Evolutionary conservation across 2,888 invertebrate genomes (phyloP), one percentile per base, ranked within the genome.

Genomic region (Rhingia campestris): DNA sequence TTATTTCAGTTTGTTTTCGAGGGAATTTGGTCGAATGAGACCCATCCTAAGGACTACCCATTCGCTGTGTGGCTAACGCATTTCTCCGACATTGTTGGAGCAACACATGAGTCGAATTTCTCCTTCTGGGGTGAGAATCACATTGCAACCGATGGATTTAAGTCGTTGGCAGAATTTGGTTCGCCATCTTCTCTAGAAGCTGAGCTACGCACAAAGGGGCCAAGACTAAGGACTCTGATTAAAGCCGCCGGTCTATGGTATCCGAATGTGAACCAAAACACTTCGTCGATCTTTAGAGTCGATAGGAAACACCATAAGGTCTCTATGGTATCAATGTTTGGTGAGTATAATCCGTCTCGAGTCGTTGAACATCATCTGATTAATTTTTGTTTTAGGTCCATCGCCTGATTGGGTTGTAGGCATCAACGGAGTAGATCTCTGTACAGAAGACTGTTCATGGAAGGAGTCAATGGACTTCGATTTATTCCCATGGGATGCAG

Each of bases 391-490:
- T 73, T 1, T 43, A 96, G 96, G 98, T 0, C 99, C 99, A 0
- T 97, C 98, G 9, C 99, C 99, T 0, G 99, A 99, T 92, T 99
- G 99, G 99, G 96, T 98, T 87, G 97, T 98, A 51, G 99, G 99
- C 0, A 95, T 99, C 39, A 96, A 94, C 74, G 95, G 96, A 0
- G 92, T 98, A 69, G 96, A 99, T 89, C 93, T 99, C 6, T 99
- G 99, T 89, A 93, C 95, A 77, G 92, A 93, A 81, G 97, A 99
- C 92, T 98, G 99, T 90, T 94, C 96, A 0, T 99, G 99, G 99
- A 93, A 94, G n/a, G 95, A 96, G 87, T 93, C 95, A 75, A 92
- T 96, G 88, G 94, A 94, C 45, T 93, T 99, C 49, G 97, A 98
- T 92, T 92, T 99, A 37, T 96, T 94, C 89, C 98, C 99, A 0